Conservation (phyloP, 2,888 invertebrate genomes). For the Acrobasis suavella region DNA sequence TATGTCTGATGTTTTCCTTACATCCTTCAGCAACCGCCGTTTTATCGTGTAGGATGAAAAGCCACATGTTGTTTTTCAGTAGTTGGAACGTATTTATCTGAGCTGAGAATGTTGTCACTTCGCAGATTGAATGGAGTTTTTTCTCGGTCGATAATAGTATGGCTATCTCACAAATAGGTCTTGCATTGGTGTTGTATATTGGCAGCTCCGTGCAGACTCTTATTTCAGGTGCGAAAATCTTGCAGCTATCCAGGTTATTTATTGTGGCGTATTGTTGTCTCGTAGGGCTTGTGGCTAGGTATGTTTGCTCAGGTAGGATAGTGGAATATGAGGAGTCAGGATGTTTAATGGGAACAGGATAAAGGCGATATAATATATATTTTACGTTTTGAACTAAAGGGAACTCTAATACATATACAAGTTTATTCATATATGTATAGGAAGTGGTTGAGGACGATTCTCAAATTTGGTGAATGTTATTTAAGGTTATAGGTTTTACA, state of each 20-base stretch:
- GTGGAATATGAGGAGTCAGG: conserved; percentile 11
- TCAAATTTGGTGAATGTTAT: too few species aligned
- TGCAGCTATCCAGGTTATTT: neutral
- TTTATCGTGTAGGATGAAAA: neutral
- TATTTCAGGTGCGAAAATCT: neutral
- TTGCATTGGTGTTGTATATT: neutral
- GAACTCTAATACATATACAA: too few species aligned
- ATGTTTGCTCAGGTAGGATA: neutral
- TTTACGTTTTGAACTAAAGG: too few species aligned
- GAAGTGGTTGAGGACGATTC: too few species aligned
- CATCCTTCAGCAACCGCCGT: neutral
- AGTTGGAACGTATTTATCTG: neutral
- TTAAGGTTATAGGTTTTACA: too few species aligned
- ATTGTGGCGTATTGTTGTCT: neutral
- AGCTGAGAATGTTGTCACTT: neutral
- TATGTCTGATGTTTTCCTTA: neutral
- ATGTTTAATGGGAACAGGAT: too few species aligned
- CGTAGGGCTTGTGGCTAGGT: neutral
- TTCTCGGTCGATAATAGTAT: neutral
- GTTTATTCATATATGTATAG: too few species aligned
- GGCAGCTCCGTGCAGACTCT: neutral
- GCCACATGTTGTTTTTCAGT: neutral
- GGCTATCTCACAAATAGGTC: neutral
- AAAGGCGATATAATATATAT: too few species aligned
- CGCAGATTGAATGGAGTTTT: neutral